Evolutionary conservation across 2,113 vertebrate species (phyloP).

Genomic region (Platysternon megacephalum): DNA sequence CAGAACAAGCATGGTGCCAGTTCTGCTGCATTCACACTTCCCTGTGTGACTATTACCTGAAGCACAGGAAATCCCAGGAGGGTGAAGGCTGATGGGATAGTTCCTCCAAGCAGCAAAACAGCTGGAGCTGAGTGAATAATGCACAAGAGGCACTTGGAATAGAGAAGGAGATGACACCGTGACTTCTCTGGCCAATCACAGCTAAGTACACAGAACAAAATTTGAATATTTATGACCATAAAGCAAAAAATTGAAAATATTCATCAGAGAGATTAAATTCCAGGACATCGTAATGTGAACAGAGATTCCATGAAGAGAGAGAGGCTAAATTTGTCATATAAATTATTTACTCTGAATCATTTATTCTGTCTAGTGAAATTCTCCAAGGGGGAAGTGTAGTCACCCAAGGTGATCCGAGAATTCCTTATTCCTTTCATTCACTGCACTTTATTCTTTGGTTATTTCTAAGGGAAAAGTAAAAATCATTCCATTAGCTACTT

Average conservation of each 20-base stretch:
- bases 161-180: rapidly evolving
- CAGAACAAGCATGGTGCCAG: neutral
- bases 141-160: rapidly evolving
- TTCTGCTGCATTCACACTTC: neutral
- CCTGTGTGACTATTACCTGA: neutral
- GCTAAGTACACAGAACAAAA: rapidly evolving
- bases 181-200: neutral
- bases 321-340: neutral
- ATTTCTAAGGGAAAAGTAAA: neutral
- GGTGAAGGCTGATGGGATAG: neutral
- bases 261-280: neutral
- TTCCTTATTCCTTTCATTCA: conserved; percentile 25
- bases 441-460: neutral
- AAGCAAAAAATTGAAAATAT: neutral
- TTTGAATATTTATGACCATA: neutral
- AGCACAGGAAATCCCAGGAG: neutral
- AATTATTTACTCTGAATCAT: neutral
- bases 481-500: neutral
- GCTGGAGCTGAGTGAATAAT: neutral
- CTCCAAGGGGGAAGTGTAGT: neutral
- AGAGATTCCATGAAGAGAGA: neutral
- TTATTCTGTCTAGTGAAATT: neutral
- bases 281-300: neutral
- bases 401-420: neutral
- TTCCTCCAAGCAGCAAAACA: neutral